phyloP scores from a whole-genome alignment of 1,140 invertebrate species.

The Manduca sexta region DNA sequence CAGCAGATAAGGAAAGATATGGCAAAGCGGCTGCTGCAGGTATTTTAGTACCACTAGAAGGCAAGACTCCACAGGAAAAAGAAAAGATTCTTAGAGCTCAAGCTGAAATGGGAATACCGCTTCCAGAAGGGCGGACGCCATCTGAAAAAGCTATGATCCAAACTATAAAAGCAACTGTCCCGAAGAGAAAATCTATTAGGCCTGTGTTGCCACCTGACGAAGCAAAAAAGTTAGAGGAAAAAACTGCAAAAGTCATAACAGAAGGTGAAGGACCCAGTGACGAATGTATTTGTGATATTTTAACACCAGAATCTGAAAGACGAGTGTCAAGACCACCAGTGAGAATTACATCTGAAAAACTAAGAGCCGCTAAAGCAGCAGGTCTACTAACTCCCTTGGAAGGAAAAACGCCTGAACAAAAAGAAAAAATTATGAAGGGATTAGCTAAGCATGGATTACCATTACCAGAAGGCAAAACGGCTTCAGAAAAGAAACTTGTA shows the following conservation, averaged over 20 bases:
- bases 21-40: conserved; percentile 12
- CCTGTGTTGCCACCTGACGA: conserved; percentile 17
- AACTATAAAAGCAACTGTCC: conserved; percentile 4
- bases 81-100: conserved; percentile 11
- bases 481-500: conserved; percentile 31
- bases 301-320: conserved; percentile 21
- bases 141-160: conserved; percentile 16
- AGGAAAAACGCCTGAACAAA: conserved; percentile 23
- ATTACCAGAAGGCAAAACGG: conserved; percentile 28
- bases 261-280: conserved; percentile 27
- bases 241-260: conserved; percentile 24
- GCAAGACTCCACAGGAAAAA: conserved; percentile 13
- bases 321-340: conserved; percentile 21
- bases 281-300: conserved; percentile 30
- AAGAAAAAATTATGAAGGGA: conserved; percentile 31
- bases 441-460: conserved; percentile 25
- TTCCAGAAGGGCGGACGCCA: conserved; percentile 15
- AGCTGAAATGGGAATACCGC: conserved; percentile 2
- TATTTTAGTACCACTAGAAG: conserved; percentile 16
- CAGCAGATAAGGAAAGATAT: conserved; percentile 4
- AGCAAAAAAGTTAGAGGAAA: conserved; percentile 22
- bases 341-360: conserved; percentile 15
- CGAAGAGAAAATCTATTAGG: not conserved
- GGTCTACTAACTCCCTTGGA: conserved; percentile 15
- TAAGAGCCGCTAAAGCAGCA: conserved; percentile 9